Evolutionary conservation across 1,140 invertebrate species (phyloP).

Genomic region (Mactra quadrangularis): DNA sequence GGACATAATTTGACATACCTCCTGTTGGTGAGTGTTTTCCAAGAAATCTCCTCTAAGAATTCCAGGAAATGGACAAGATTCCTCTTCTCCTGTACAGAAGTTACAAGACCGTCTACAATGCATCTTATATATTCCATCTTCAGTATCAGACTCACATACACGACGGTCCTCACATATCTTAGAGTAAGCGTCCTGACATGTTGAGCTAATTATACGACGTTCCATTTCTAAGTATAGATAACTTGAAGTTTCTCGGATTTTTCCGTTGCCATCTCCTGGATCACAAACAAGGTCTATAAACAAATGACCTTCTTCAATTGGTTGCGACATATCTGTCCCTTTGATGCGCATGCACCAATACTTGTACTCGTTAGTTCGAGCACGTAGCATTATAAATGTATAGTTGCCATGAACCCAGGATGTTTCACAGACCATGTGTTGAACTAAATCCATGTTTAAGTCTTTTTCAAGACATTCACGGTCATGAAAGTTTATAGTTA

Average conservation of each 20-base stretch:
- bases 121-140: constrained; percentile 23
- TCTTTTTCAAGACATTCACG: constrained; percentile 63
- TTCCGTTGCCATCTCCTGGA: constrained; percentile 53
- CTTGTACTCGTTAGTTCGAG: constrained; percentile 60
- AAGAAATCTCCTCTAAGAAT: constrained; percentile 68
- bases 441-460: constrained; percentile 58
- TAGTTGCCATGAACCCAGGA: constrained; percentile 68
- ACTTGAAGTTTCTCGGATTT: constrained; percentile 62
- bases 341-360: constrained; percentile 66
- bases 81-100: constrained; percentile 65
- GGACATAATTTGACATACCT: no score
- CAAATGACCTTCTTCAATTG: constrained; percentile 67
- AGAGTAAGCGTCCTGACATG: constrained; percentile 66
- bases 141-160: constrained; percentile 27
- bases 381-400: constrained; percentile 71
- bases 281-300: constrained; percentile 72
- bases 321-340: constrained; percentile 62
- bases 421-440: constrained; percentile 67
- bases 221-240: constrained; percentile 65
- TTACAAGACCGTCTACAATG: constrained; percentile 70
- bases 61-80: constrained; percentile 68
- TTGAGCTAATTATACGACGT: constrained; percentile 68
- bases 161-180: constrained; percentile 54
- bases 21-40: constrained; percentile 52
- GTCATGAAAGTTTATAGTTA: constrained; percentile 69